Percentiles rank a stretch among this genome's conserved stretches.
Conservation (phyloP, 2,888 invertebrate species). For the Embidobia sp. region DNA sequence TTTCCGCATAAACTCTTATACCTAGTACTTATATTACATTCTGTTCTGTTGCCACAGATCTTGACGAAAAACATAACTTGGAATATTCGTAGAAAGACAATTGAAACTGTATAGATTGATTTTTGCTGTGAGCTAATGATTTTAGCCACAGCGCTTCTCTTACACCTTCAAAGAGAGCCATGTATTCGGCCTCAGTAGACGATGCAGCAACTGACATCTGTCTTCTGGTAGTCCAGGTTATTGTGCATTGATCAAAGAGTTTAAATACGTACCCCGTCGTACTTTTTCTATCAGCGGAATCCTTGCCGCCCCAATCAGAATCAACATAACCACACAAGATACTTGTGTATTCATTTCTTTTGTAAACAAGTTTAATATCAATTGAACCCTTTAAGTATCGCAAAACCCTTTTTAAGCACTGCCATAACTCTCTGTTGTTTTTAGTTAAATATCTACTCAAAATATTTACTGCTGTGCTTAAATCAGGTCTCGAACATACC, state of each 20-base stretch:
- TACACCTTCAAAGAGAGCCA: constrained; percentile 1
- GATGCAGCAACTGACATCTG: background rate
- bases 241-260: background rate
- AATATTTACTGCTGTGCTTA: constrained; percentile 7
- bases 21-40: too few species aligned
- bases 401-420: constrained; percentile 6
- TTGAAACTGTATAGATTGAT: too few species aligned
- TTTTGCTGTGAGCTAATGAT: too few species aligned
- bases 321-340: background rate
- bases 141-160: constrained; percentile 1
- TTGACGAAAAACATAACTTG: too few species aligned
- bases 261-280: background rate
- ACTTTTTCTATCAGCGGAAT: background rate
- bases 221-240: background rate
- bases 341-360: background rate
- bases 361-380: background rate
- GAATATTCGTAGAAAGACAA: too few species aligned
- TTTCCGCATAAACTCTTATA: too few species aligned
- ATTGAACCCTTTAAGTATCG: background rate
- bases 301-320: constrained; percentile 2
- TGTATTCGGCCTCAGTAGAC: too few species aligned
- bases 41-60: too few species aligned
- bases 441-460: constrained; percentile 9
- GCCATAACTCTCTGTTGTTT: constrained; percentile 13
- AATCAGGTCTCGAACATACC: constrained; percentile 19